phyloP scores from a whole-genome alignment of 23 tunicate species.

The Trididemnum nubilum region DNA sequence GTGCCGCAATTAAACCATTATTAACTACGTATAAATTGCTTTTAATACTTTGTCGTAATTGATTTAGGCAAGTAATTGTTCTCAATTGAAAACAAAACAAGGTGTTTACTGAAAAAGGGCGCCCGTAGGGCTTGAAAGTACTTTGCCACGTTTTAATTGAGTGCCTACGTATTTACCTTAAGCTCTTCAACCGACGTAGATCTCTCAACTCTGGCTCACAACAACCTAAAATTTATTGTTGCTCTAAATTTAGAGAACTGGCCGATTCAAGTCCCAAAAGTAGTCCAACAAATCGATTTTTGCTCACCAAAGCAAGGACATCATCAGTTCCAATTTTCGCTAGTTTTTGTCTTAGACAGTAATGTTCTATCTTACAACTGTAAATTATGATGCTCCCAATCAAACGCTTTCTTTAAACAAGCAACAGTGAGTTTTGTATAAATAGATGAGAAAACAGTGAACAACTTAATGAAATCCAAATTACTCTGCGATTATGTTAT shows the following conservation, averaged over 20 bases:
- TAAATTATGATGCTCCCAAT: too few species aligned
- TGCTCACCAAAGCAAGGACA: neutral
- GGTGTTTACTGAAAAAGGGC: neutral
- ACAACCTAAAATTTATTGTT: conserved; percentile 7
- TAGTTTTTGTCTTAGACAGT: too few species aligned
- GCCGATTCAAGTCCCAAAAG: neutral
- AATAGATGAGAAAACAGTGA: too few species aligned
- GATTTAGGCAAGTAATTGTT: neutral
- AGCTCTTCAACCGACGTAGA: neutral
- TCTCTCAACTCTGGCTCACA: neutral
- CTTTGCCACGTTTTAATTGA: conserved; percentile 31
- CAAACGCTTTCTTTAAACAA: too few species aligned
- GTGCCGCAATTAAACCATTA: neutral
- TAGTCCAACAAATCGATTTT: neutral
- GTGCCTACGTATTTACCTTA: conserved; percentile 14
- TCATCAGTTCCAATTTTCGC: neutral
- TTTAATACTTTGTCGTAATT: neutral
- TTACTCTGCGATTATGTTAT: too few species aligned
- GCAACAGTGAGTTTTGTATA: too few species aligned
- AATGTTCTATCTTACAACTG: too few species aligned
- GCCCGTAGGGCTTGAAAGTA: conserved; percentile 21
- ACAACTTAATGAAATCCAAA: too few species aligned
- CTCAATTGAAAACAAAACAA: neutral
- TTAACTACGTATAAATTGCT: neutral
- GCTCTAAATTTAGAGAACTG: neutral